Percentiles rank a stretch among this genome's conserved stretches.
phyloP scores from a whole-genome alignment of 2,113 vertebrate genomes.

The Brachypodius melanocephalos region DNA sequence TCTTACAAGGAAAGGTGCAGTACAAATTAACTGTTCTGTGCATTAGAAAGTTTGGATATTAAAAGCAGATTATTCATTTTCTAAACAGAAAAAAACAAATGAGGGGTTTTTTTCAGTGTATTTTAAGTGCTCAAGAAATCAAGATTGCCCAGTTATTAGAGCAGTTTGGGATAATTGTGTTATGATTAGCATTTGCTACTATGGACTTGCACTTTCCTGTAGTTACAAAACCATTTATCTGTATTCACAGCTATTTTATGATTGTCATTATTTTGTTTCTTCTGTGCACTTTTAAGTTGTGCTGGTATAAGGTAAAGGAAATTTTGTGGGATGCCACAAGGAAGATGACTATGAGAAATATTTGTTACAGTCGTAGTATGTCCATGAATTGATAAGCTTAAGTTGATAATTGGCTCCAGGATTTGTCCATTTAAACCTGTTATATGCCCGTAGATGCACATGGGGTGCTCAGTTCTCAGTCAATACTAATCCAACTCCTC shows the following conservation, averaged over 20 bases:
- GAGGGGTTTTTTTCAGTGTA: not conserved
- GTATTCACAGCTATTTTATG: not conserved
- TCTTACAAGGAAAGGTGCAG: not conserved
- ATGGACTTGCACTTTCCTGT: not conserved
- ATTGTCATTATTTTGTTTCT: not conserved
- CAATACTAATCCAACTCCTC: not conserved
- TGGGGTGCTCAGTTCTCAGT: not conserved
- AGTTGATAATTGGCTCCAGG: not conserved
- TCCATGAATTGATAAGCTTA: not conserved
- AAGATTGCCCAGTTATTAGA: not conserved
- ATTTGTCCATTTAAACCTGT: accelerated
- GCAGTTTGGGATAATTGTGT: not conserved
- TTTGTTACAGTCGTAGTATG: not conserved
- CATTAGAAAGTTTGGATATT: not conserved
- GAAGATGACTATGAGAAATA: not conserved
- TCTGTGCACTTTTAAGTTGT: not conserved
- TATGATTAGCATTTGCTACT: not conserved
- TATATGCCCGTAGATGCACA: not conserved
- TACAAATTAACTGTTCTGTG: not conserved
- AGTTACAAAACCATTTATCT: not conserved
- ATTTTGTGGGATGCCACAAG: not conserved
- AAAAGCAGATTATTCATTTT: not conserved
- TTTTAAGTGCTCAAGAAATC: not conserved
- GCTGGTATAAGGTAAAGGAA: not conserved
- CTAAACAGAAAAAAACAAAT: not conserved